Base-by-base conservation (phyloP, 1,140 invertebrate genomes). In the Nylanderia fulva region DNA sequence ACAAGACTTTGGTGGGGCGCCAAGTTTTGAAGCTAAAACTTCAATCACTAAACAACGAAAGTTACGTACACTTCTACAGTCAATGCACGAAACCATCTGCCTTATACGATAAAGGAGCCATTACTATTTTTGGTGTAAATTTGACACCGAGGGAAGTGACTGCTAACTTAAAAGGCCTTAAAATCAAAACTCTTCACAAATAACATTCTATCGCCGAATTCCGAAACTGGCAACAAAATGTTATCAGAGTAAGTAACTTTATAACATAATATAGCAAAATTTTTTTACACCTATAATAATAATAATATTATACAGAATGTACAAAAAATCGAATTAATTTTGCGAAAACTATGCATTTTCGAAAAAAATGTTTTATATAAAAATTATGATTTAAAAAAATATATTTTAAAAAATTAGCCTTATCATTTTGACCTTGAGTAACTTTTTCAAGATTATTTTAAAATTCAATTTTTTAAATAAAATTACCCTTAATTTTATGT, bases 51-150 rank as follows among this genome's bases (percentile, higher is more conserved):
- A 90, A 85, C 42, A 93, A 93, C 82, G 85, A 91, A 21, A 91
- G 90, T 29, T 87, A 93, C 48, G 74, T 95, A 6, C 90, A 94
- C 33, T 89, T 95, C 48, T 95, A 94, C 85, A 92, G 92, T 56
- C 95, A 96, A 48, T 95, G 95, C 85, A 93, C 95, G 0, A 93
- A 90, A 85, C 79, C 93, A 11, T 94, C 94, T 0, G 84, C 87
- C 18, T 91, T 83, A 21, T 93, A 94, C 74, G 74, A 93, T 54
- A 89, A 87, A 66, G 94, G 94, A 52, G 93, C 93, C 0, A 61
- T 95, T 9, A 94, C 94, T 3, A 88, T 95, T 84, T 95, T 95
- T 68, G 94, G 93, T 0, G 91, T 94, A 45, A 95, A 95, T 86
- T 56, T 94, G 11, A 92, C 90, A 2, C 91, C 93, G 0, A 56